These are phyloP conservation scores for Palaemon carinicauda DNA, from an alignment of 1,140 invertebrate genomes.

Conservation along the genomic window DNA sequence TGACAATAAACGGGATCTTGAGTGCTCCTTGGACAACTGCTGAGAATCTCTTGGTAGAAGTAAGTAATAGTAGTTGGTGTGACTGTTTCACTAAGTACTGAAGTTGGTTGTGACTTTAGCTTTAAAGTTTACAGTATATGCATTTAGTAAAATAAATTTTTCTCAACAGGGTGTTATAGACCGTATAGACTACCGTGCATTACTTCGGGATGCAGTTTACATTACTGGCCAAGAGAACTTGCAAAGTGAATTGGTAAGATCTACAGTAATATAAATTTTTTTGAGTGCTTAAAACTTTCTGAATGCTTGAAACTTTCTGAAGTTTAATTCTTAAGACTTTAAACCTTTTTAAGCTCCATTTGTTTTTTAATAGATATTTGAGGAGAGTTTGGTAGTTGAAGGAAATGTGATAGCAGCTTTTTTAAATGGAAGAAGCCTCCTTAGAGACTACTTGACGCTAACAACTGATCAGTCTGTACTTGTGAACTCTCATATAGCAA, in stretches of 20 bases:
- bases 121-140: not conserved
- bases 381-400: not conserved
- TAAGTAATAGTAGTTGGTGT: not conserved
- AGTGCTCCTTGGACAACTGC: not conserved
- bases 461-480: not conserved
- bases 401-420: not conserved
- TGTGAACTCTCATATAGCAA: not conserved
- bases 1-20: not conserved
- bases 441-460: not conserved
- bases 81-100: not conserved
- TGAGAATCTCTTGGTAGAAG: not conserved
- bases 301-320: no score
- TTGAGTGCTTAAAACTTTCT: no score
- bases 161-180: constrained; percentile 7
- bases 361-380: not conserved
- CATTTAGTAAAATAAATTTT: not conserved
- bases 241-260: constrained; percentile 3
- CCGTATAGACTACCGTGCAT: not conserved
- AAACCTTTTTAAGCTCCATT: no score
- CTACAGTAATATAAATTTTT: no score
- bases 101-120: not conserved
- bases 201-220: not conserved
- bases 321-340: no score
- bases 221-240: not conserved
- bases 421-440: not conserved